These are phyloP conservation scores for Dysmachus trigonus DNA, from an alignment of 2,888 invertebrate species.

Conservation along the genomic window DNA sequence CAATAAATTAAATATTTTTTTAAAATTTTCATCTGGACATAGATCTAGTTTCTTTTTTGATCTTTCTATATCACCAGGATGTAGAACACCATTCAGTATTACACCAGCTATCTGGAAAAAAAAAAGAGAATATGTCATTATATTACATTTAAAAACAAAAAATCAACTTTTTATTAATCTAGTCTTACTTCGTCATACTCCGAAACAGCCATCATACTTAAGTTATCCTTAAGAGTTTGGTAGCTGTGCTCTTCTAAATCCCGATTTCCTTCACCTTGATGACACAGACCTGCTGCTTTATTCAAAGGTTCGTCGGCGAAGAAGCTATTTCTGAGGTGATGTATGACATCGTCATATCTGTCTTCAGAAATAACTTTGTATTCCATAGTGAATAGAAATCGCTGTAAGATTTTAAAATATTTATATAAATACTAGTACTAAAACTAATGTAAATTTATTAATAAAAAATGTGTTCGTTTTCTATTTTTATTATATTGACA, in stretches of 20 bases:
- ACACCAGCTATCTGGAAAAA: slow-evolving; percentile 78
- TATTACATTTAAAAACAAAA: neutral
- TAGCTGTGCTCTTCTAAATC: slow-evolving; percentile 78
- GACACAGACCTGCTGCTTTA: slow-evolving; percentile 77
- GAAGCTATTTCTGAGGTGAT: slow-evolving; percentile 77
- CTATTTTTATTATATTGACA: too few species aligned
- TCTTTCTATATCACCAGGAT: slow-evolving; percentile 76
- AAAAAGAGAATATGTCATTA: neutral
- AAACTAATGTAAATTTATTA: neutral
- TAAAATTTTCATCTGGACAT: slow-evolving; percentile 75
- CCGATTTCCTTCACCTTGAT: slow-evolving; percentile 73
- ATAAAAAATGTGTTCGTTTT: neutral
- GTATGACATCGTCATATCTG: slow-evolving; percentile 70
- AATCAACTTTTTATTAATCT: neutral
- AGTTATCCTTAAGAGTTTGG: slow-evolving; percentile 76
- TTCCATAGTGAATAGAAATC: slow-evolving; percentile 55
- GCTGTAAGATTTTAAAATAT: neutral
- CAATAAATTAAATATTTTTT: slow-evolving; percentile 80
- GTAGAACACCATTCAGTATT: slow-evolving; percentile 79
- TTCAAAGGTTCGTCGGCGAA: slow-evolving; percentile 88
- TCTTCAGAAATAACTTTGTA: slow-evolving; percentile 59
- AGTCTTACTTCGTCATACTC: slow-evolving; percentile 69
- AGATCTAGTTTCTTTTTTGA: slow-evolving; percentile 73
- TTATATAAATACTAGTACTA: neutral
- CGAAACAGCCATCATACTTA: slow-evolving; percentile 76